Evolutionary conservation across 2,113 vertebrate genomes (phyloP), one percentile per base, ranked within the genome.

Genomic region (Bubo blakistoni): DNA sequence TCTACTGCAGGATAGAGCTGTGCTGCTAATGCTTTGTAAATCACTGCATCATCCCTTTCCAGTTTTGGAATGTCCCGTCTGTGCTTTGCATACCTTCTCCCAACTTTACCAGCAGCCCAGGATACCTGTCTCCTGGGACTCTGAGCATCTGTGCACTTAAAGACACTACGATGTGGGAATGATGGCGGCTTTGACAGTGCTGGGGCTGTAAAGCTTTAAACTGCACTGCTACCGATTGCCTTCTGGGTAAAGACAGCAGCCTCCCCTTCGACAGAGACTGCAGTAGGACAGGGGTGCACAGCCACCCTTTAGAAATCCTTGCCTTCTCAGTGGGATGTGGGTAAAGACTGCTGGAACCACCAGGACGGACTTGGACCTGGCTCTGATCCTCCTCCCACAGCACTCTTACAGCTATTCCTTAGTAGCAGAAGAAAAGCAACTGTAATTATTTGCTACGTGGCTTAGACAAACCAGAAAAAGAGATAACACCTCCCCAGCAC

Each of bases 11-110:
- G 58, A 51, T 7, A 92, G 18, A 12, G 46, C 40, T 52, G 62
- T 61, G 62, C 61, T 91, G 62, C 59, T 92, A 94, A 92, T 81
- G 92, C 81, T 86, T 78, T 83, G 55, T 29, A 94, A 96, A 94
- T 78, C 71, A 62, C 59, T 86, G 62, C 72, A 46, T 34, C 79
- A 66, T 74, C 70, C 77, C n/a, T 76, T 84, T 91, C 72, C 63
- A 70, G 59, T 87, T 94, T 93, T 86, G 72, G 55, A 92, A 90
- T 85, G 74, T 46, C 51, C 65, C 54, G 10, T 67, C 77, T 79
- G 44, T 61, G 63, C 57, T 79, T 88, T 55, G 57, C 30, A 49
- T 38, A 85, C n/a, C 66, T 85, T 81, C 72, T 81, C 66, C 62
- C 81, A 88, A 1, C 77, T 63, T 55, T 16, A 62, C 46, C 55